Evolutionary conservation across 53 echinoderm and acorn worm species (phyloP).

Genomic region (Luidia sarsii): DNA sequence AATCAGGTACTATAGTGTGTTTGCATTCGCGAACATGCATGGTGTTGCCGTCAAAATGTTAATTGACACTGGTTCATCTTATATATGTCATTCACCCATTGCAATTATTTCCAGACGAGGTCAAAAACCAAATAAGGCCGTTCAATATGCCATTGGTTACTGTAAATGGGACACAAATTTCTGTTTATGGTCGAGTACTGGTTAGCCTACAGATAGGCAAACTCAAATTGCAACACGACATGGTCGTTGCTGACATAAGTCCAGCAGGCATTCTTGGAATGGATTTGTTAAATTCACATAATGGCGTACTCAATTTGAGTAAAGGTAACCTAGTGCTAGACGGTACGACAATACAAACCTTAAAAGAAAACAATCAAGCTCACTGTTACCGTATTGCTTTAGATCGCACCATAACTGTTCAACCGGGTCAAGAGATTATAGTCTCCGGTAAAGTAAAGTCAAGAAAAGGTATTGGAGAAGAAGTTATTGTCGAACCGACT

Average conservation of each 20-base stretch:
- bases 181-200: neutral
- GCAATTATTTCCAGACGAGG: neutral
- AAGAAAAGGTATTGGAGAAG: neutral
- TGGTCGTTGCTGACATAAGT: slow-evolving; percentile 7
- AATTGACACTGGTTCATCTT: slow-evolving; percentile 10
- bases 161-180: neutral
- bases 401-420: slow-evolving; percentile 5
- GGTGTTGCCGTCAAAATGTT: slow-evolving; percentile 20
- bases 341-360: neutral
- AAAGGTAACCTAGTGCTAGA: neutral
- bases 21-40: neutral
- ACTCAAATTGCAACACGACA: neutral
- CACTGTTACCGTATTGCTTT: slow-evolving; percentile 11
- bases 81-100: slow-evolving; percentile 15
- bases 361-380: neutral
- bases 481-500: neutral
- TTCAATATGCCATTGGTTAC: neutral
- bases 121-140: neutral
- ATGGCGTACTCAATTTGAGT: neutral
- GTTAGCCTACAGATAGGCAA: neutral
- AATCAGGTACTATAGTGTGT: neutral
- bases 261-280: slow-evolving; percentile 38
- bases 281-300: neutral
- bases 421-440: slow-evolving; percentile 10
- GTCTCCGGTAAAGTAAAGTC: slow-evolving; percentile 5